Base-by-base conservation (phyloP, 2,113 vertebrate species). In the Sinosuthora webbiana region DNA sequence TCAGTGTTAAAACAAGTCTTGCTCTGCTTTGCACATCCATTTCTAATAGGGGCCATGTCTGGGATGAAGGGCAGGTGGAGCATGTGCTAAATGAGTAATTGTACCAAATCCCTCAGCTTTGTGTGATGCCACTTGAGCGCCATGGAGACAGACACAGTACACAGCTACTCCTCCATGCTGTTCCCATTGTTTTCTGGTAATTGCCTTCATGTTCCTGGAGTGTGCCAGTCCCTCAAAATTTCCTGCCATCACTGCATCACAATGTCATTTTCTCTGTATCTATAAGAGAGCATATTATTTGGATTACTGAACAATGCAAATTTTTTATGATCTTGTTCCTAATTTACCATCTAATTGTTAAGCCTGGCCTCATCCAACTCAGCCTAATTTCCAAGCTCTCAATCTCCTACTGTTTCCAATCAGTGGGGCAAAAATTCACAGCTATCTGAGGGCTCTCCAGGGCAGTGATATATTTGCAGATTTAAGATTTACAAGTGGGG, bases 1-100 rank as follows among this genome's bases (percentile, higher is more conserved):
- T 91, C 83, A 75, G 84, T 91, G 87, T 94, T 85, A 65, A 91
- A 89, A 56, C 71, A 71, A 94, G 84, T 91, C 81, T 87, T 94
- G 77, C 78, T 91, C 86, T 85, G 77, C 81, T 83, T 77, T 64
- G 57, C 75, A 75, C 63, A 73, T 85, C 83, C 33, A 1, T 82
- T 80, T 69, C 59, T 70, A 65, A 81, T 50, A 79, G 67, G 68
- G 87, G 69, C 65, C 44, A 7, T 25, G 68, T 93, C 86, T 87
- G 91, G 81, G 74, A 64, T 56, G 86, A 68, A 80, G 83, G 45
- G 53, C 68, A 88, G 68, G 59, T 74, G 52, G 50, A 65, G 47
- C 55, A 30, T 49, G 55, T 9, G 7, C 64, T 78, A 27, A 60
- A 31, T 64, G 47, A 79, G 80, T 50, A 11, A 23, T 68, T 90